These are phyloP conservation scores for Paradisaea rubra DNA, from an alignment of 2,113 vertebrate species.

Conservation along the genomic window DNA sequence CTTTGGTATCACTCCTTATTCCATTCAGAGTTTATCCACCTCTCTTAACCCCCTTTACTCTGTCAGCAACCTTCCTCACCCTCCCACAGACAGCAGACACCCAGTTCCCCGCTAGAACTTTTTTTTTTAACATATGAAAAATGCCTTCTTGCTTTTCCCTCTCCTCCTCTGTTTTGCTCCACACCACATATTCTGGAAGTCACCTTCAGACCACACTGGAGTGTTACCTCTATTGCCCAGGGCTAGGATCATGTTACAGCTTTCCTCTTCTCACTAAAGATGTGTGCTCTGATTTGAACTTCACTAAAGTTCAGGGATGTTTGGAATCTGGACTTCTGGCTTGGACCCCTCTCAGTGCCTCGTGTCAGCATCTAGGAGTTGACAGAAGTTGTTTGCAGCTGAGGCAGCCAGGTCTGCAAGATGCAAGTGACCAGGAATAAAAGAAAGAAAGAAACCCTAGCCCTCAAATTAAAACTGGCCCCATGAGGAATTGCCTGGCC, in stretches of 20 bases:
- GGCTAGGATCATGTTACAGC: constrained; percentile 37
- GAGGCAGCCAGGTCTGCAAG: background rate
- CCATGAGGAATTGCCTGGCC: background rate
- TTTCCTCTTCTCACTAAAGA: constrained; percentile 36
- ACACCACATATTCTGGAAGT: constrained; percentile 20
- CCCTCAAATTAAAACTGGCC: background rate
- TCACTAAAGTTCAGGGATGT: constrained; percentile 55
- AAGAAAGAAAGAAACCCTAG: background rate
- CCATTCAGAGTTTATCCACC: constrained; percentile 17
- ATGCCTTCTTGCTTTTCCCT: background rate
- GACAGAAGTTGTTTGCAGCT: background rate
- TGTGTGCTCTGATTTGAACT: constrained; percentile 61
- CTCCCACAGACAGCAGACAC: background rate
- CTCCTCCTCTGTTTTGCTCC: background rate
- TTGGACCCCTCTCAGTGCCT: background rate
- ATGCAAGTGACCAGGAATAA: background rate
- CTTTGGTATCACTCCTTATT: background rate
- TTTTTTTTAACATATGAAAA: background rate
- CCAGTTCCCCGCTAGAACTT: background rate
- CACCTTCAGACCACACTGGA: constrained; percentile 53
- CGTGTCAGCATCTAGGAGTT: background rate
- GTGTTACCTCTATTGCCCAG: constrained; percentile 52
- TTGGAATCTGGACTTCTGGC: constrained; percentile 54
- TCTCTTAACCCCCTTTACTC: background rate
- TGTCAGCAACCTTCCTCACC: background rate